phyloP scores from a whole-genome alignment of 2,888 invertebrate genomes.

The Drosophila neutralis region DNA sequence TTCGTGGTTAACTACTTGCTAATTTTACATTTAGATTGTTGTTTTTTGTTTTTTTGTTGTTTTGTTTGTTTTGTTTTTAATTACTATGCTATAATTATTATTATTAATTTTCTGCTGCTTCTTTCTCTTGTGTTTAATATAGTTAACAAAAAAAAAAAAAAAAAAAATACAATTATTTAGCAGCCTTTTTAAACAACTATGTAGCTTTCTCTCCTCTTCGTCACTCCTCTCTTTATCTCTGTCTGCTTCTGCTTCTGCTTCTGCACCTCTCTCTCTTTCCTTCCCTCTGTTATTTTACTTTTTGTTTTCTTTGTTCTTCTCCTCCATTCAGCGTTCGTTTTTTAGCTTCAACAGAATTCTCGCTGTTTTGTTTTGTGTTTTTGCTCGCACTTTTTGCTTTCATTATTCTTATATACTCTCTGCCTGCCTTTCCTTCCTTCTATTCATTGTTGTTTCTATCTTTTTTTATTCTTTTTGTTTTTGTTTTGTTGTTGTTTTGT shows the following conservation, averaged over 20 bases:
- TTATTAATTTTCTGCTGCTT: slow-evolving; percentile 57
- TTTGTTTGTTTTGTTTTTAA: neutral
- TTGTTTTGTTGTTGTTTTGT: slow-evolving; percentile 43
- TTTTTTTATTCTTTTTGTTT: slow-evolving; percentile 24
- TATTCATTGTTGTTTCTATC: slow-evolving; percentile 42
- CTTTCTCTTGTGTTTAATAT: slow-evolving; percentile 50
- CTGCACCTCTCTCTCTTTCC: neutral
- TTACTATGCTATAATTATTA: slow-evolving; percentile 37
- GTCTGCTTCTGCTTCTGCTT: slow-evolving; percentile 1
- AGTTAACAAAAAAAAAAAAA: slow-evolving; percentile 70
- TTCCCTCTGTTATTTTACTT: neutral
- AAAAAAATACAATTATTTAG: slow-evolving; percentile 53
- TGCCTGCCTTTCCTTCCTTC: slow-evolving; percentile 2
- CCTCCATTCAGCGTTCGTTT: slow-evolving; percentile 18
- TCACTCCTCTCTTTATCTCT: slow-evolving; percentile 2
- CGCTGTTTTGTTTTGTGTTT: slow-evolving; percentile 4
- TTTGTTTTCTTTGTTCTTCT: neutral
- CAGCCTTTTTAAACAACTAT: slow-evolving; percentile 75
- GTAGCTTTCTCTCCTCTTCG: slow-evolving; percentile 36
- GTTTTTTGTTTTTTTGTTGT: slow-evolving; percentile 20
- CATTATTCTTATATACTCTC: slow-evolving; percentile 23
- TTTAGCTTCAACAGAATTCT: slow-evolving; percentile 18
- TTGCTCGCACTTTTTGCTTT: slow-evolving; percentile 22
- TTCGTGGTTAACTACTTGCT: slow-evolving; percentile 62
- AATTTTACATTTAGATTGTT: slow-evolving; percentile 60